These are phyloP conservation scores for Papio anubis DNA, from an alignment of 2,113 vertebrate genomes.

Conservation along the genomic window DNA sequence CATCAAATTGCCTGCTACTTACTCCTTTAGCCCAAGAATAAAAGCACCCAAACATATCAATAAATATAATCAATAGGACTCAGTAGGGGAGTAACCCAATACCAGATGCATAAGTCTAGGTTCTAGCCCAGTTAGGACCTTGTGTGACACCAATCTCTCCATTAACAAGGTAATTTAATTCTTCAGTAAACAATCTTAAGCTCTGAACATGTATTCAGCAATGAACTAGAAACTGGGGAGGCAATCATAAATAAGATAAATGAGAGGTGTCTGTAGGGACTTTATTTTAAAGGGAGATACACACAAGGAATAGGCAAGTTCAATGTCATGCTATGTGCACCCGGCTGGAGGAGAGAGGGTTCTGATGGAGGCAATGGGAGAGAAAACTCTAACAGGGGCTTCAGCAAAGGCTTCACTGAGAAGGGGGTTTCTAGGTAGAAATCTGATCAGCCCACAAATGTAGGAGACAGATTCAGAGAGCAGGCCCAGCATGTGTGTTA, in stretches of 20 bases:
- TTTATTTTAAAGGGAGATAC: constrained; percentile 1
- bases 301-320: not conserved
- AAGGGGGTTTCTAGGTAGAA: not conserved
- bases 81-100: not conserved
- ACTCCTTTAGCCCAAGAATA: not conserved
- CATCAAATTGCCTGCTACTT: not conserved
- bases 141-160: not conserved
- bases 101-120: not conserved
- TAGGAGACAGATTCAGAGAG: not conserved
- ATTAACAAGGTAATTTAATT: constrained; percentile 43
- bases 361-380: not conserved
- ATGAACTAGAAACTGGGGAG: not conserved
- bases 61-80: not conserved
- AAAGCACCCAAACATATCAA: not conserved
- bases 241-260: constrained; percentile 46
- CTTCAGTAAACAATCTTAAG: constrained; percentile 44
- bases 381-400: not conserved
- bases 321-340: not conserved
- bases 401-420: not conserved
- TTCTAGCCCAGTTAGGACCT: not conserved
- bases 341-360: not conserved
- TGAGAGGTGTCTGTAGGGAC: not conserved
- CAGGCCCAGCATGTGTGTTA: not conserved
- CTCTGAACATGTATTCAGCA: not conserved
- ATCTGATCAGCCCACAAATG: not conserved